A percentile compares a stretch with the other conserved stretches of the same genome.
Evolutionary conservation across 30 jellyfish, hydroid and myxozoan genomes (phyloP).

Genomic region (Cassiopea xamachana): DNA sequence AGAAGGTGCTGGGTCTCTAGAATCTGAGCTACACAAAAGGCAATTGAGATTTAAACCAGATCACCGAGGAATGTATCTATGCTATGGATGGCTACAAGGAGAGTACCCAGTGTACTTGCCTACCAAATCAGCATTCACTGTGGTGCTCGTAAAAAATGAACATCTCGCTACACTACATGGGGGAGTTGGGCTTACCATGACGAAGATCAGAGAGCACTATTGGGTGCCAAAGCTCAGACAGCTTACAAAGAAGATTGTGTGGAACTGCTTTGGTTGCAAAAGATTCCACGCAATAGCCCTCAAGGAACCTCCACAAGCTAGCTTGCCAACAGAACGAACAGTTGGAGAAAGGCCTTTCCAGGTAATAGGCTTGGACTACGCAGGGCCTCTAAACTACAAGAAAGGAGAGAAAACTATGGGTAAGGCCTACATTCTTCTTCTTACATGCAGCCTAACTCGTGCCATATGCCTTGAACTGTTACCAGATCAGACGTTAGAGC

Average conservation of each 20-base stretch:
- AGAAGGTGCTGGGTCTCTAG: neutral
- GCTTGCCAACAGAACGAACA: no score
- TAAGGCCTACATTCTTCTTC: constrained; percentile 66
- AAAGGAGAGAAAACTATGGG: constrained; percentile 17
- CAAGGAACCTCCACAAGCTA: no score
- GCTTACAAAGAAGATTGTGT: neutral
- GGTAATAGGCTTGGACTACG: constrained; percentile 64
- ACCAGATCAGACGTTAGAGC: constrained; percentile 57
- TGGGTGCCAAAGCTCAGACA: constrained; percentile 76
- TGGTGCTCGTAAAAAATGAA: constrained; percentile 36
- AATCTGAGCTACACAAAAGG: constrained; percentile 4
- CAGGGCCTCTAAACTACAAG: constrained; percentile 60
- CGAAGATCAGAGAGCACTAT: constrained; percentile 37
- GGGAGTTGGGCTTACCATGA: constrained; percentile 75
- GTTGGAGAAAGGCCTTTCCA: constrained; percentile 60
- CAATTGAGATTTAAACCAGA: neutral
- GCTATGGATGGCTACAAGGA: constrained; percentile 57
- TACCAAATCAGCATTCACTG: constrained; percentile 27
- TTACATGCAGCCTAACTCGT: constrained; percentile 78
- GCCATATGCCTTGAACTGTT: constrained; percentile 65
- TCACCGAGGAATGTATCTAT: constrained; percentile 32
- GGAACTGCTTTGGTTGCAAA: constrained; percentile 75
- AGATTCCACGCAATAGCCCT: constrained; percentile 57
- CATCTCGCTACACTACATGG: constrained; percentile 6
- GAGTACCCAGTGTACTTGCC: neutral